Base-by-base conservation (phyloP, 2,797 vertebrate species). In the Cynodonichthys magdalenae region DNA sequence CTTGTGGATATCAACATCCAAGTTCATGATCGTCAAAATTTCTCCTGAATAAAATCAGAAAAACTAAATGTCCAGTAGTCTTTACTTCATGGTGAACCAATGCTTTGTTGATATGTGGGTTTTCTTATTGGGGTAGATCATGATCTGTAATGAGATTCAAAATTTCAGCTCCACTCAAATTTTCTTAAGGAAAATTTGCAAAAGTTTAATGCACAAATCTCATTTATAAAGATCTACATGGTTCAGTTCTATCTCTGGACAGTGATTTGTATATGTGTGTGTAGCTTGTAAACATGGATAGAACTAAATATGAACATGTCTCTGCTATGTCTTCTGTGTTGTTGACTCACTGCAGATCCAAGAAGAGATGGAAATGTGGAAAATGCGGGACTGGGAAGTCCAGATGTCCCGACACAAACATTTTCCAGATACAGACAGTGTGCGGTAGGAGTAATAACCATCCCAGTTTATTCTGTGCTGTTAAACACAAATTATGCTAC, bases 331-430 rank as follows among this genome's bases (percentile, higher is more conserved):
- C 17, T 36, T 63, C 51, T 41, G 66, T 71, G 44, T 56, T 60
- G 18, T 59, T 66, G 15, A 59, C 27, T n/a, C 18, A 2, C 53
- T 75, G 56, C 64, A 91, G 91, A 92, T 92, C 75, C 90, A 90
- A 75, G 90, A 92, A 77, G 89, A 92, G 65, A 82, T 41, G 15
- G 90, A 91, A 49, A 92, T 92, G 91, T 99, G 97, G 97, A 99
- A 99, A 88, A 94, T 95, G 86, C 93, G 97, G 72, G 93, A 90
- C 84, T 91, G 94, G 87, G 95, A 99, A 86, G 93, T 92, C 53
- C 94, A 97, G 46, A 86, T 17, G 39, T 78, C 89, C 27, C 70
- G 84, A 18, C 49, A 59, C 50, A 89, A 82, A 82, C 87, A 77
- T 46, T 58, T 75, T n/a, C 65, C 85, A 5, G 69, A 59, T 1